phyloP scores from a whole-genome alignment of 2,888 invertebrate species.

The Zelleria hepariella region DNA sequence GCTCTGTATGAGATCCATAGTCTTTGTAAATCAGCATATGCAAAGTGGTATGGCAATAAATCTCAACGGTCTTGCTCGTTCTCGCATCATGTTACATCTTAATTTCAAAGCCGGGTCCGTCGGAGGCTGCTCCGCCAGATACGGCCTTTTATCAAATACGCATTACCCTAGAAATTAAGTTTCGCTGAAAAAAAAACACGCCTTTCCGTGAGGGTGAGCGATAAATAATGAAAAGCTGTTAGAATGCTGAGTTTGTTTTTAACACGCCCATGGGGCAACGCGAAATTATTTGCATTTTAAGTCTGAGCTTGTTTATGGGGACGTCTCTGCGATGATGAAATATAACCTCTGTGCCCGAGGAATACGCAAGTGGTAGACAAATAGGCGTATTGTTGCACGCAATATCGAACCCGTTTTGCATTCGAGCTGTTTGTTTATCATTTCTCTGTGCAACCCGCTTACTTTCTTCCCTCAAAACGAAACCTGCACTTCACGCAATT shows the following conservation, averaged over 20 bases:
- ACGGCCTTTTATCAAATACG: constrained; percentile 70
- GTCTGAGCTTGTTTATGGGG: constrained; percentile 51
- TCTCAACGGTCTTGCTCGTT: constrained; percentile 73
- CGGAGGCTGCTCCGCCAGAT: constrained; percentile 68
- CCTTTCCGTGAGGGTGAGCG: constrained; percentile 53
- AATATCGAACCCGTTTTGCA: constrained; percentile 16
- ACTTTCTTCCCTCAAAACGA: constrained; percentile 5
- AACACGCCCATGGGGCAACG: constrained; percentile 58
- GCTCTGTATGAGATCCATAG: constrained; percentile 38
- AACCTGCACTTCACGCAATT: constrained; percentile 14
- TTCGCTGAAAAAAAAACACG: constrained; percentile 45
- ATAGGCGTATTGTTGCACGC: neutral
- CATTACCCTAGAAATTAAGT: constrained; percentile 69
- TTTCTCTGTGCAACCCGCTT: neutral
- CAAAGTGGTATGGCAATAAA: constrained; percentile 74
- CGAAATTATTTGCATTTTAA: constrained; percentile 64
- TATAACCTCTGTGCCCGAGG: constrained; percentile 26
- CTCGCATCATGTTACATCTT: constrained; percentile 75
- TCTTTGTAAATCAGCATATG: constrained; percentile 74
- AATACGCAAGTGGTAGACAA: constrained; percentile 11
- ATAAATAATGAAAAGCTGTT: constrained; percentile 66
- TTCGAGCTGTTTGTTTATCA: constrained; percentile 7
- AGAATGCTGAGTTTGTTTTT: constrained; percentile 61
- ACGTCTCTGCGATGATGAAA: constrained; percentile 35
- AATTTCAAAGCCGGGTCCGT: constrained; percentile 69